phyloP scores from a whole-genome alignment of 2,888 invertebrate genomes.

The Dryococelus australis region DNA sequence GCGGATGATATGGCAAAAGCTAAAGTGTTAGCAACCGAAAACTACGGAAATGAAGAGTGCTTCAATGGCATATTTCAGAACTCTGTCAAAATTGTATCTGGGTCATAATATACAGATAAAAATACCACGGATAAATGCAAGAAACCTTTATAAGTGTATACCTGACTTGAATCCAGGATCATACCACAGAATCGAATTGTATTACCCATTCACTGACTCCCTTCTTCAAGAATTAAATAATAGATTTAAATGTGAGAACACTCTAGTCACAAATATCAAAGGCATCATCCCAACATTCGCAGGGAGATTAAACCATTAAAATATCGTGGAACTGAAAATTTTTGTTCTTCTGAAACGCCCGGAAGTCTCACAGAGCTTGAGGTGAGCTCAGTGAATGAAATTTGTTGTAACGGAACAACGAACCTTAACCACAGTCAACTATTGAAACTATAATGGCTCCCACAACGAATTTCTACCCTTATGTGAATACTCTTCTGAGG shows the following conservation, averaged over 20 bases:
- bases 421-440: slow-evolving; percentile 2
- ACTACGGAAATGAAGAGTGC: neutral
- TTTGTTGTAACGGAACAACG: slow-evolving; percentile 22
- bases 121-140: slow-evolving; percentile 13
- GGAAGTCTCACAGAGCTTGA: slow-evolving; percentile 21
- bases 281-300: neutral
- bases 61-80: neutral
- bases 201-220: slow-evolving; percentile 18
- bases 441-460: neutral
- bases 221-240: slow-evolving; percentile 21
- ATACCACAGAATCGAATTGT: neutral
- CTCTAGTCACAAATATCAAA: neutral
- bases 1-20: slow-evolving; percentile 19
- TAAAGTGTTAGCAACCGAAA: slow-evolving; percentile 9
- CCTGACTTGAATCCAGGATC: neutral
- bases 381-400: slow-evolving; percentile 19
- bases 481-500: no score
- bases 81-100: neutral
- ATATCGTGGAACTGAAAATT: neutral
- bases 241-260: neutral
- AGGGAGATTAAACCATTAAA: neutral
- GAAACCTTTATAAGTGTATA: neutral
- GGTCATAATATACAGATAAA: neutral
- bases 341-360: slow-evolving; percentile 5
- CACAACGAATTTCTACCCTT: neutral